Conservation (phyloP, 2,888 invertebrate genomes). For the Drosophila tripunctata region DNA sequence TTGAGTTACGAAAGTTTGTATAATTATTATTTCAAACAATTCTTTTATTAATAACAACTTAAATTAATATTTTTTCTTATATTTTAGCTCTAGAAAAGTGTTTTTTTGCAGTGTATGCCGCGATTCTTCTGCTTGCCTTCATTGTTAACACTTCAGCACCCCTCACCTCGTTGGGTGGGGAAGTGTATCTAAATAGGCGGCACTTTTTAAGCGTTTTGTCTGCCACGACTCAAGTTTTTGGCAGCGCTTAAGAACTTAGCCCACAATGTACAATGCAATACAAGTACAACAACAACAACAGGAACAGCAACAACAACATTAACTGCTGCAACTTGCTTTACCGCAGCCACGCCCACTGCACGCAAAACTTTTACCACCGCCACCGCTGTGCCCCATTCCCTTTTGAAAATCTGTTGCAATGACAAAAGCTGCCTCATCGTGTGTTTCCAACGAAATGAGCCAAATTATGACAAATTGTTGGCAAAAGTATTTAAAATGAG, state of each 20-base stretch:
- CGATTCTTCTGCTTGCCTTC: too few relatives aligned
- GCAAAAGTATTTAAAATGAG: slow-evolving; percentile 79
- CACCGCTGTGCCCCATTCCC: not conserved
- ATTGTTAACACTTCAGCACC: not conserved
- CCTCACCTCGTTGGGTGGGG: not conserved
- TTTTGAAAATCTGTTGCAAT: slow-evolving; percentile 45
- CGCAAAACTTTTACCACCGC: slow-evolving; percentile 31
- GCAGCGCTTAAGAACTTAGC: slow-evolving; percentile 73
- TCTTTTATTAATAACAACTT: too few relatives aligned
- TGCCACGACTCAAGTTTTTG: slow-evolving; percentile 67
- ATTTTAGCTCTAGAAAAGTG: too few relatives aligned
- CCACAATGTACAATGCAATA: slow-evolving; percentile 44
- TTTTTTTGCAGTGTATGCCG: not conserved
- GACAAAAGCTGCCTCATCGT: slow-evolving; percentile 49
- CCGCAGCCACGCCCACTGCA: slow-evolving; percentile 19
- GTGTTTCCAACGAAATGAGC: slow-evolving; percentile 65
- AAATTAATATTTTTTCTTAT: too few relatives aligned
- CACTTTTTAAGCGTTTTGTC: slow-evolving; percentile 61
- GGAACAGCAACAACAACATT: too few relatives aligned
- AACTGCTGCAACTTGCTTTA: slow-evolving; percentile 15
- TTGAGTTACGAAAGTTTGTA: too few relatives aligned
- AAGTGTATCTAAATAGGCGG: slow-evolving; percentile 60
- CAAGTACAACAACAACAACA: slow-evolving; percentile 34
- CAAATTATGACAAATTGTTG: slow-evolving; percentile 79
- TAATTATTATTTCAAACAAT: too few relatives aligned